Evolutionary conservation across 1,140 invertebrate species (phyloP), one percentile per base, ranked within the genome.

Genomic region (Ceratina australensis): DNA sequence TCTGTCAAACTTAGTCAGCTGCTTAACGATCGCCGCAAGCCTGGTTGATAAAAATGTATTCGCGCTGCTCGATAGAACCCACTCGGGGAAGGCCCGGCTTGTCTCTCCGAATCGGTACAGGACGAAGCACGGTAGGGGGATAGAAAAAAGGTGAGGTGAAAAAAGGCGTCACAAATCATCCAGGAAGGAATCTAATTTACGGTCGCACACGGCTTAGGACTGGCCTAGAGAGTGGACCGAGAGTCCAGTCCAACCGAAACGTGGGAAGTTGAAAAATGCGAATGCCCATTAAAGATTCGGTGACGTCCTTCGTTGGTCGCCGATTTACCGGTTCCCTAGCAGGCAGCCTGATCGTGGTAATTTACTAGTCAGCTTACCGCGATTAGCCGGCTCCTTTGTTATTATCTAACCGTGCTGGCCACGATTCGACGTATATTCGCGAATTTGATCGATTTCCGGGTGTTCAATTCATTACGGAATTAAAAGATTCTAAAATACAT

Each of bases 191-290:
- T 88, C 78, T 86, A 88, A 89, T 89, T 89, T 89, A 89, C 86
- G 86, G 57, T 69, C 79, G 80, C 84, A 78, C 72, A 65, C 75
- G 82, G 80, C 82, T 89, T 87, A 88, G 86, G 72, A 74, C 60
- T 83, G 66, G 78, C 78, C 76, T 82, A 76, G 56, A 42, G 33
- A 3, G 5, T 42, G 33, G 33, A 42, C 33, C 33, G 33, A 42
- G 33, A 78, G 81, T 33, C n/a, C 61, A 42, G 24, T 59, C 64
- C 63, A 75, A 47, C 72, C 81, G 64, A 86, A 87, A 87, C 79
- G 84, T 88, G 86, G 88, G 87, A 89, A 86, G 86, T 85, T 88
- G 84, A 88, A 89, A 90, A 89, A 90, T 90, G 82, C 77, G 82
- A 86, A 78, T 83, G 59, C 71, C 84, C 72, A 85, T 86, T 86